These are phyloP conservation scores for Apeira syringaria DNA, from an alignment of 2,888 invertebrate species.

Conservation along the genomic window DNA sequence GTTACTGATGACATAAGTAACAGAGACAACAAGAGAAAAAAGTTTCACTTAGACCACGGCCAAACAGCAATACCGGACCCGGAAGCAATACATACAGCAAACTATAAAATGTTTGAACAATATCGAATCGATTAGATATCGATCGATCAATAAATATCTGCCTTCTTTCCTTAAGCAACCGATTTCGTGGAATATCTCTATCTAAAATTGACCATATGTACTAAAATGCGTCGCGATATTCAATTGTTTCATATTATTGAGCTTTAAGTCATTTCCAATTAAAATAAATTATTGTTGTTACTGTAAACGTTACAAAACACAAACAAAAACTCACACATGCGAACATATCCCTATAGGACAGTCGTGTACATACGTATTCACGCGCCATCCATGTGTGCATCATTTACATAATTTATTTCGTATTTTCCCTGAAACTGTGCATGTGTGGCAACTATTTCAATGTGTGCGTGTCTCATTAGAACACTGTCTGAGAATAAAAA, in stretches of 20 bases:
- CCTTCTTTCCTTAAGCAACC: too few species aligned
- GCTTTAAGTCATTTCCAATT: neutral
- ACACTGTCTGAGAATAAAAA: slow-evolving; percentile 6
- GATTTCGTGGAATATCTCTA: too few species aligned
- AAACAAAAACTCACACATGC: slow-evolving; percentile 13
- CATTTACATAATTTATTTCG: slow-evolving; percentile 27
- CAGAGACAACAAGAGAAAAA: too few species aligned
- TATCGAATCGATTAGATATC: too few species aligned
- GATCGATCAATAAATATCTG: too few species aligned
- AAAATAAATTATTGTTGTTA: neutral
- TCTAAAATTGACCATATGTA: too few species aligned
- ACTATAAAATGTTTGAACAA: too few species aligned
- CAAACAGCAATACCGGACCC: too few species aligned
- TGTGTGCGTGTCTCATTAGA: slow-evolving; percentile 20
- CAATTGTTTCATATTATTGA: neutral
- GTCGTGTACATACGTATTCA: slow-evolving; percentile 5
- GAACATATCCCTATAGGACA: slow-evolving; percentile 26
- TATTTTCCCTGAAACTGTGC: slow-evolving; percentile 30
- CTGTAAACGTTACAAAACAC: slow-evolving; percentile 45
- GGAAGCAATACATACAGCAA: too few species aligned
- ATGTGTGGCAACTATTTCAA: slow-evolving; percentile 30
- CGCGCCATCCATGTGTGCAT: slow-evolving; percentile 21
- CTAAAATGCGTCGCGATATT: too few species aligned
- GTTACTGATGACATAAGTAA: too few species aligned
- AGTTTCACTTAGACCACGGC: too few species aligned